Evolutionary conservation across 2,888 invertebrate genomes (phyloP).

Genomic region (Himalopsyche anomala): DNA sequence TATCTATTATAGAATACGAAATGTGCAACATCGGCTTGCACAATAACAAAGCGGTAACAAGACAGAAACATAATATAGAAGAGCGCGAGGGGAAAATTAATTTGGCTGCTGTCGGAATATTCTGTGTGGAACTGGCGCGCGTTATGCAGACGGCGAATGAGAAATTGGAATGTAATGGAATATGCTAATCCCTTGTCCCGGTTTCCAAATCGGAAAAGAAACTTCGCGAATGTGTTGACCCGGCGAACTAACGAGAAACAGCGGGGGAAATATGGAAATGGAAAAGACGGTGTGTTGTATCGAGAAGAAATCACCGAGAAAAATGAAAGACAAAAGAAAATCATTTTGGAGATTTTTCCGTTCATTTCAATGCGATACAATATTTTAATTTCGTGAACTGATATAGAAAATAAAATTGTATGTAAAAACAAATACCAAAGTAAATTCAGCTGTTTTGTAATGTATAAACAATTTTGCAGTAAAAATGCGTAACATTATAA

Average conservation of each 20-base stretch:
- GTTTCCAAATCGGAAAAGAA: constrained; percentile 64
- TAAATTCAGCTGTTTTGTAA: no score
- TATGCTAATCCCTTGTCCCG: constrained; percentile 65
- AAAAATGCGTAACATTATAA: no score
- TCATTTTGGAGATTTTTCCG: not conserved
- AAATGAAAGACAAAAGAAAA: not conserved
- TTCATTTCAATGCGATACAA: no score
- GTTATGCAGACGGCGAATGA: constrained; percentile 65
- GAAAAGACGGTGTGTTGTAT: not conserved
- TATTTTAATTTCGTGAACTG: no score
- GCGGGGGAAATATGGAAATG: constrained; percentile 28
- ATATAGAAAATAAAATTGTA: no score
- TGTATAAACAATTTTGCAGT: no score
- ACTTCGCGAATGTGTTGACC: constrained; percentile 51
- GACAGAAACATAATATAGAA: constrained; percentile 46
- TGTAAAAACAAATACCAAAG: no score
- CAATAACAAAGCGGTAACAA: constrained; percentile 52
- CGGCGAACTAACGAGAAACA: constrained; percentile 44
- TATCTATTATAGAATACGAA: constrained; percentile 41
- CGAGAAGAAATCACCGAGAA: not conserved
- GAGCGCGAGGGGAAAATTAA: constrained; percentile 55
- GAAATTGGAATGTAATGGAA: constrained; percentile 66
- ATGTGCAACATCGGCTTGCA: constrained; percentile 50
- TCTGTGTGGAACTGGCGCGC: constrained; percentile 61
- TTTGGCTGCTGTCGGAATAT: constrained; percentile 57